Evolutionary conservation across 2,888 invertebrate genomes (phyloP), one percentile per base, ranked within the genome.

Genomic region (Troilus luridus): DNA sequence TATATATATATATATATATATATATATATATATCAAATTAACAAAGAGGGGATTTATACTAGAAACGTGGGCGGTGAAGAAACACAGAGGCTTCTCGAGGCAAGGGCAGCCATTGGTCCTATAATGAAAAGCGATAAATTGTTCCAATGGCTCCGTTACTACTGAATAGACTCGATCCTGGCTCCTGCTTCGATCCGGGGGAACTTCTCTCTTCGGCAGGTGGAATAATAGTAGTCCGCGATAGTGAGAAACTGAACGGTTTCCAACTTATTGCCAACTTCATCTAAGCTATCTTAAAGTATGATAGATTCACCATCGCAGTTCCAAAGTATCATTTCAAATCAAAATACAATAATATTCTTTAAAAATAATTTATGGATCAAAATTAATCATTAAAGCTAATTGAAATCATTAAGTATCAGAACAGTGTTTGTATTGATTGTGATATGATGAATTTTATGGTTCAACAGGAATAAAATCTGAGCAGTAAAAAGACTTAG

Each of bases 121-220:
- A 41, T 77, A 77, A 77, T 77, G 72, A 77, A 77, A 77, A 77
- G 72, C 72, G 72, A 77, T 77, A 77, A 77, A 77, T 77, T 41
- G 27, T 77, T 19, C 41, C 72, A 77, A 77, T 77, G 41, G 72
- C 27, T 77, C 41, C 72, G 67, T 24, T n/a, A 19, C 27, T 41
- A 41, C 27, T 77, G 72, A 77, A 77, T 19, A 77, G 72, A 19
- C 27, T 27, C 27, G 0, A 14, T 17, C 17, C 17, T 27, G 72
- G 17, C 27, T 24, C 24, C 27, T 10, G 64, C 72, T 27, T 41
- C 72, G 17, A 77, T 24, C 67, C 24, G 27, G 0, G 14, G 67
- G 24, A 77, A 77, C 72, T 77, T 77, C 41, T 77, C 27, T 19
- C 72, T 41, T 77, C 17, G 24, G 14, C 19, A 41, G 5, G 8